A percentile compares a stretch with the other conserved stretches of the same genome.
phyloP scores from a whole-genome alignment of 2,113 vertebrate species.

The Apeltes quadracus region DNA sequence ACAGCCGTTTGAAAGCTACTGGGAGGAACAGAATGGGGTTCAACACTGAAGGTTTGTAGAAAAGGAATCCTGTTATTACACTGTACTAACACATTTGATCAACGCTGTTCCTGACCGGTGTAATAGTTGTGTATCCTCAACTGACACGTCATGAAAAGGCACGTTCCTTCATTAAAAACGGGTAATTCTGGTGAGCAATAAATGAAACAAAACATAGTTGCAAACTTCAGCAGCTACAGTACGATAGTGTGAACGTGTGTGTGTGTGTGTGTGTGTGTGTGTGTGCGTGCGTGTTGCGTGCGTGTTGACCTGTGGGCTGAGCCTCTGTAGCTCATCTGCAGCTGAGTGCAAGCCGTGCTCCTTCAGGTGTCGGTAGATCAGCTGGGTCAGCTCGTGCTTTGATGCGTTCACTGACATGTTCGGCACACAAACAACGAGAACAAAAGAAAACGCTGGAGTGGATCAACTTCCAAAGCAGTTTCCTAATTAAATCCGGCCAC shows the following conservation, averaged over 20 bases:
- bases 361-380: slow-evolving; percentile 78
- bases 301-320: slow-evolving; percentile 71
- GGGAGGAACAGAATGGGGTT: neutral
- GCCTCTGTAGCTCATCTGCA: slow-evolving; percentile 75
- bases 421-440: neutral
- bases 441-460: neutral
- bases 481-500: slow-evolving; percentile 25
- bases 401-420: slow-evolving; percentile 71
- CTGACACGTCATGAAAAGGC: neutral
- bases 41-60: neutral
- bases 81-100: neutral
- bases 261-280: slow-evolving; percentile 6
- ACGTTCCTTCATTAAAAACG: neutral
- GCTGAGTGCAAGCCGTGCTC: slow-evolving; percentile 78
- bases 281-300: neutral
- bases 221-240: neutral
- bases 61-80: neutral
- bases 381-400: slow-evolving; percentile 58
- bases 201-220: neutral
- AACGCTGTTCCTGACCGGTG: neutral
- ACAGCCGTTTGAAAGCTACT: neutral
- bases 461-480: neutral
- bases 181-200: neutral
- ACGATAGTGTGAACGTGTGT: neutral
- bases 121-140: neutral